Base-by-base conservation (phyloP, 1,140 invertebrate genomes). In the Pachyrhynchus sulphureomaculatus region DNA sequence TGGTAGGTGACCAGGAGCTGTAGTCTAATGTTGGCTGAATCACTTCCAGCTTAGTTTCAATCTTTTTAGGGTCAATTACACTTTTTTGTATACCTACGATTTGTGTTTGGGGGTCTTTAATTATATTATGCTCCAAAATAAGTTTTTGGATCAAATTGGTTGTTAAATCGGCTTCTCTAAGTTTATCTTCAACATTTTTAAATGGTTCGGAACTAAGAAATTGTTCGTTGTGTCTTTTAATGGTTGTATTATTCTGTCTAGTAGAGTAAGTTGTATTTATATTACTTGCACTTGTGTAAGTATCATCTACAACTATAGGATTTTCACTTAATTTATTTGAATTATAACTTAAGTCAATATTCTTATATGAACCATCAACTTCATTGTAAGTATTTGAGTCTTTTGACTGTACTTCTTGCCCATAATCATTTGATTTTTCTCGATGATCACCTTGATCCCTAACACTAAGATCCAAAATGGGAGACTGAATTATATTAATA, bases 401-500 rank as follows among this genome's bases (percentile, higher is more conserved):
- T n/a, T 13, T 12, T 47, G 12, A n/a, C 12, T 24, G n/a, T 10
- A 12, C 20, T 47, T 47, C 20, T 3, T 17, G 20, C 6, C 4
- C 4, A n/a, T 24, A 9, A 47, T 20, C 5, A 36, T 23, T 8
- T 13, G 26, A 32, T 49, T 36, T 12, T 20, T 59, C 23, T 53
- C 34, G 4, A 4, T 2, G 10, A 3, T 2, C 2, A 4, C 8
- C 34, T 44, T 69, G 41, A 54, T 75, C 76, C 34, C 68, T 60
- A 12, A 74, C 67, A 48, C 77, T 75, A 41, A 84, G 77, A 65
- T 87, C 85, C 32, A 86, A 79, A 21, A 86, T 65, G 52, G 84
- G 84, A 26, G 85, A 85, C 63, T 85, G 81, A 41, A 86, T 80
- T 44, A 83, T 75, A 34, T 80, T 82, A 12, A 83, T 77, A 6